Conservation (phyloP, 2,797 vertebrate genomes). For the Helostoma temminkii region DNA sequence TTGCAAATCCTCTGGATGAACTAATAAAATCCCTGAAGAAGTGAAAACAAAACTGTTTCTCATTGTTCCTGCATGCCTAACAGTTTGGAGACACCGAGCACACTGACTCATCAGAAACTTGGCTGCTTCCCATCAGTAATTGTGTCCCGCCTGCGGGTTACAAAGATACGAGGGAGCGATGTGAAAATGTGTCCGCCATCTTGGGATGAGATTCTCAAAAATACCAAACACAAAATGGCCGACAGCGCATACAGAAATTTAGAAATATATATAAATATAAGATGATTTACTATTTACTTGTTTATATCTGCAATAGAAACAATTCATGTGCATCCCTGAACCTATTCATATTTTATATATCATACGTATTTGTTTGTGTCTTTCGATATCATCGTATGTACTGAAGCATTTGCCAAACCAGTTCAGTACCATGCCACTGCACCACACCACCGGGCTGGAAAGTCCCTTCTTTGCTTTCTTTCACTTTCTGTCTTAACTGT, state of each 20-base stretch:
- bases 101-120: not conserved
- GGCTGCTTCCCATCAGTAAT: slow-evolving; percentile 14
- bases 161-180: accelerated
- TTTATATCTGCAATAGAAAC: not conserved
- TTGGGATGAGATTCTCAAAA: not conserved
- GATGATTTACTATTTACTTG: not conserved
- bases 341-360: accelerated
- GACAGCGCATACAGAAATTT: not conserved
- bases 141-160: accelerated
- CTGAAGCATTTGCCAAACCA: not conserved
- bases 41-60: not conserved
- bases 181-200: slow-evolving; percentile 28
- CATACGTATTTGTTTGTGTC: accelerated
- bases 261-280: accelerated
- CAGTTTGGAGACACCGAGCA: accelerated
- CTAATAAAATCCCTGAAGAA: not conserved
- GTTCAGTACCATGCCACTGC: not conserved
- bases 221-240: slow-evolving; percentile 58
- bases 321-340: not conserved
- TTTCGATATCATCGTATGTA: not conserved
- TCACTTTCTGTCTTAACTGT: slow-evolving; percentile 51
- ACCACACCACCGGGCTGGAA: slow-evolving; percentile 42
- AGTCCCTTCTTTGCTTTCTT: slow-evolving; percentile 58
- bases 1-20: no score
- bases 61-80: not conserved